phyloP scores from a whole-genome alignment of 1,140 invertebrate species.

The Sminthurides bifidus region DNA sequence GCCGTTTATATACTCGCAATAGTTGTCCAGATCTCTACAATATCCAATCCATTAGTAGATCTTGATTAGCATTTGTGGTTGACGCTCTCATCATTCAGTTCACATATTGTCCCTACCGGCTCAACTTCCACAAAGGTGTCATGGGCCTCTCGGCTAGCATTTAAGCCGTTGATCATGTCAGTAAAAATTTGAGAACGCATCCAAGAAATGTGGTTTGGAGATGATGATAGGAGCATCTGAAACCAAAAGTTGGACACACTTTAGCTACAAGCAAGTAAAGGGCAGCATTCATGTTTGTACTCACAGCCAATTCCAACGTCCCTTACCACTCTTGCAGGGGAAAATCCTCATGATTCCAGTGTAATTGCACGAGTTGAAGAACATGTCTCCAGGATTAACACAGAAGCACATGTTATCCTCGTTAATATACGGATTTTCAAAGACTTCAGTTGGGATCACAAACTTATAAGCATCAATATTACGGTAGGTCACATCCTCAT shows the following conservation, averaged over 20 bases:
- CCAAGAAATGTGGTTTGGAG: background rate
- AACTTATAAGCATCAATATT: slow-evolving; percentile 58
- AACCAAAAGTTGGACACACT: too few relatives aligned
- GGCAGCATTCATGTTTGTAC: too few relatives aligned
- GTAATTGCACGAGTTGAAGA: too few relatives aligned
- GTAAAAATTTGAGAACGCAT: background rate
- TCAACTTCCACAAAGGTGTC: slow-evolving; percentile 62
- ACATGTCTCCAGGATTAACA: slow-evolving; percentile 44
- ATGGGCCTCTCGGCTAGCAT: slow-evolving; percentile 56
- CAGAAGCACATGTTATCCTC: slow-evolving; percentile 61
- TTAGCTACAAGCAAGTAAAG: too few relatives aligned
- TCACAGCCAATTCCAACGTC: slow-evolving; percentile 51
- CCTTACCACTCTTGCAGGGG: slow-evolving; percentile 56
- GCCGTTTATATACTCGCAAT: slow-evolving; percentile 39
- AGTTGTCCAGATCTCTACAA: slow-evolving; percentile 42
- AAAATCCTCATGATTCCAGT: slow-evolving; percentile 46
- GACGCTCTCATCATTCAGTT: background rate
- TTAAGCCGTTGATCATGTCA: slow-evolving; percentile 45
- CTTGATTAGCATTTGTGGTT: background rate
- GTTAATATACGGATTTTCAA: slow-evolving; percentile 55
- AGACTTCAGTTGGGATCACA: slow-evolving; percentile 37
- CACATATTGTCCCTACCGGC: slow-evolving; percentile 37
- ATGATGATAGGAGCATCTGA: background rate
- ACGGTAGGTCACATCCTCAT: slow-evolving; percentile 45
- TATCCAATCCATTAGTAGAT: slow-evolving; percentile 5